Base-by-base conservation (phyloP, 2,113 vertebrate genomes). In the Xiphias gladius region DNA sequence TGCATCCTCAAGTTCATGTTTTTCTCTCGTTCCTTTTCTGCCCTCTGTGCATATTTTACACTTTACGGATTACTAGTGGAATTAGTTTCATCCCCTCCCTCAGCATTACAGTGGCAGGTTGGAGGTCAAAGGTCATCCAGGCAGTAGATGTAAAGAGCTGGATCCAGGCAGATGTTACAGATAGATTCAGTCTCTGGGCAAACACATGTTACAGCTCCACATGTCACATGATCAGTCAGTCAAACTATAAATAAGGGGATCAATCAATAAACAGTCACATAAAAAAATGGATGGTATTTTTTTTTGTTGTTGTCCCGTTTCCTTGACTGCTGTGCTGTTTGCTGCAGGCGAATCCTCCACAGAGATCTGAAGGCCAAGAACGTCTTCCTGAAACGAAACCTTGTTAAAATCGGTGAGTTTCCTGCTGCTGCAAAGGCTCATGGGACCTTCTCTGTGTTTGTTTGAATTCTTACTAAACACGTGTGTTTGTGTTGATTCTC, bases 321-420 rank as follows among this genome's bases (percentile, higher is more conserved):
- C 0, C 14, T 32, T 46, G 52, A 48, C 20, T 68, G 71, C 37
- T 4, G 57, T 2, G 9, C 62, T 89, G 76, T 16, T 52, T 17
- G 90, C 93, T 82, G 16, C 87, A 97, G 96, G 90, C 52, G 91
- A 70, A 96, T 97, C 92, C 96, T 97, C 90, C 96, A 97, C 92
- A 93, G 96, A 88, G 97, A 98, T 85, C 95, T 98, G 90, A 98
- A 97, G 92, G 85, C 97, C 83, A 97, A 96, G 91, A 97, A 97
- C 87, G 92, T 98, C 88, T 97, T 97, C 94, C 91, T 98, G 88
- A 98, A 96, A 92, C 95, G 93, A 73, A 96, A 96, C 85, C 91
- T 95, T 13, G 94, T 97, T 88, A 97, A 97, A 95, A 97, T 97
- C 78, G 96, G 97, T 97, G 94, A 95, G 95, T 59, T 46, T 70